A percentile compares a stretch with the other conserved stretches of the same genome.
Conservation (phyloP, 2,888 invertebrate species). For the Tuberolachnus salignus region DNA sequence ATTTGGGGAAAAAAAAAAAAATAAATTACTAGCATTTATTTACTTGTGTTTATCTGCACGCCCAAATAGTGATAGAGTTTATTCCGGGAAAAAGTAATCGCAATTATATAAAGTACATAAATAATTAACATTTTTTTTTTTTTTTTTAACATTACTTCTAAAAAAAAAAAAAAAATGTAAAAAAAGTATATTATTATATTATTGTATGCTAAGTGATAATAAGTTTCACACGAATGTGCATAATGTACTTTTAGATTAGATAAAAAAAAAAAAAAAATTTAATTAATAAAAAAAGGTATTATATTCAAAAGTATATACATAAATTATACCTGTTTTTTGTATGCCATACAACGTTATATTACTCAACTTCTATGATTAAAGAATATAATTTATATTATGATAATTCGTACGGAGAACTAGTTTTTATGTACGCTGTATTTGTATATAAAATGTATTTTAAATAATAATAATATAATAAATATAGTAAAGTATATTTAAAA, state of each 20-base stretch:
- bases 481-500: too few relatives aligned
- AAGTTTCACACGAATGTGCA: background rate
- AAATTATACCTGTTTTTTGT: background rate
- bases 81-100: too few relatives aligned
- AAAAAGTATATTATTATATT: background rate
- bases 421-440: background rate
- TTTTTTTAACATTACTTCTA: too few relatives aligned
- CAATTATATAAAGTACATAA: too few relatives aligned
- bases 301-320: background rate
- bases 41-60: too few relatives aligned
- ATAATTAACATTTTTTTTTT: too few relatives aligned
- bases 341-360: background rate
- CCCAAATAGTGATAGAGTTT: too few relatives aligned
- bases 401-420: background rate
- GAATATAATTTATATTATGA: background rate
- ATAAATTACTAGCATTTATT: too few relatives aligned
- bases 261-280: too few relatives aligned
- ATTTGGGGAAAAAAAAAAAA: too few relatives aligned
- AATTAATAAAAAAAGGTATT: too few relatives aligned
- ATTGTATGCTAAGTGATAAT: background rate
- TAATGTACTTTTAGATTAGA: constrained; percentile 11
- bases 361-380: background rate
- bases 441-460: background rate
- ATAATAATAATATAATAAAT: background rate
- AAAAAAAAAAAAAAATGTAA: background rate